Conservation (phyloP, 2,888 invertebrate genomes). For the Drosophila barbarae region DNA sequence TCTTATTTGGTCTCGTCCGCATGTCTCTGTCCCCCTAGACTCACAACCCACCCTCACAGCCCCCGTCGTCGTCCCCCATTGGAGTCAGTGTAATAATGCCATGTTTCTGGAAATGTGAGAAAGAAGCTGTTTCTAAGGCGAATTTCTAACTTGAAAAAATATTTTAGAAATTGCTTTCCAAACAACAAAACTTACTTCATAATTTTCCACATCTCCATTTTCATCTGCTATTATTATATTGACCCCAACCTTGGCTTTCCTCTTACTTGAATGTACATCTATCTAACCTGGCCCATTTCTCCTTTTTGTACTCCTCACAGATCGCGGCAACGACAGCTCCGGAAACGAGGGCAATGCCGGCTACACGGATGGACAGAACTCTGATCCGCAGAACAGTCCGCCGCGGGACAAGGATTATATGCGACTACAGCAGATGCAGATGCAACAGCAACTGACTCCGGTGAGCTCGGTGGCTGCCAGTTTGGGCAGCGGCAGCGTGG, state of each 20-base stretch:
- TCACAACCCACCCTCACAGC: conserved; percentile 8
- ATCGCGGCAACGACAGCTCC: conserved; percentile 80
- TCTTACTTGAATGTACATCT: not conserved
- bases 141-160: not conserved
- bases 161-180: not conserved
- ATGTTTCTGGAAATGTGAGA: not conserved
- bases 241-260: not conserved
- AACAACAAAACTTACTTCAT: not conserved
- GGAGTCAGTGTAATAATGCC: conserved; percentile 17
- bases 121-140: not conserved
- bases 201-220: not conserved
- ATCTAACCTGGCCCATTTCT: not conserved
- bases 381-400: conserved; percentile 83
- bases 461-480: conserved; percentile 64
- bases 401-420: conserved; percentile 81
- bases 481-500: conserved; percentile 44
- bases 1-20: conserved; percentile 29
- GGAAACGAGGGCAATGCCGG: conserved; percentile 82
- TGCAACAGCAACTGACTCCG: conserved; percentile 73
- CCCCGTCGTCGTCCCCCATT: conserved; percentile 1
- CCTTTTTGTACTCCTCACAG: conserved; percentile 50
- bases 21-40: conserved; percentile 26
- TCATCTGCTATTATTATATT: conserved; percentile 4
- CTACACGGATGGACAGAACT: conserved; percentile 84
- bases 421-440: conserved; percentile 68